These are phyloP conservation scores for Helostoma temminkii DNA, from an alignment of 2,797 vertebrate species.

Conservation along the genomic window DNA sequence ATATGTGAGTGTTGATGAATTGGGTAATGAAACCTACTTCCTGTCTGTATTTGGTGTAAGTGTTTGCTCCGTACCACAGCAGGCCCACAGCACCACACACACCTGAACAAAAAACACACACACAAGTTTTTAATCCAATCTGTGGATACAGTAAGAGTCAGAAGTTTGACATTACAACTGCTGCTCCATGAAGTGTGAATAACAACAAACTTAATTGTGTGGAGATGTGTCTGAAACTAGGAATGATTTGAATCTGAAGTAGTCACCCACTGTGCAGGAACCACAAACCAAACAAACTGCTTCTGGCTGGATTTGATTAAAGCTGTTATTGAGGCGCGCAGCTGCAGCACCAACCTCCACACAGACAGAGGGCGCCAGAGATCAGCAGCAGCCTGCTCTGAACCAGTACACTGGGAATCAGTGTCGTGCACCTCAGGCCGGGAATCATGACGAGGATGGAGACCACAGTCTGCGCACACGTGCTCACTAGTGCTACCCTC, in stretches of 20 bases:
- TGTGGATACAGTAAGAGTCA: slow-evolving; percentile 1
- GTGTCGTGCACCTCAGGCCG: slow-evolving; percentile 16
- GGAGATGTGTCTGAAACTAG: slow-evolving; percentile 41
- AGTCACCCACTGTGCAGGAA: slow-evolving; percentile 16
- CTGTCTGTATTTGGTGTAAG: slow-evolving; percentile 49
- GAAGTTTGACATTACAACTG: not conserved
- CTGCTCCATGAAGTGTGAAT: not conserved
- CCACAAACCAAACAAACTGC: slow-evolving; percentile 50
- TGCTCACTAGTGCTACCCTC: not conserved
- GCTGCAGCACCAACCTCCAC: slow-evolving; percentile 47
- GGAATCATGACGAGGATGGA: slow-evolving; percentile 31
- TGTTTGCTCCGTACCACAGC: not conserved
- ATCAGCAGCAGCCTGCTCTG: slow-evolving; percentile 31
- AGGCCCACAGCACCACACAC: slow-evolving; percentile 6
- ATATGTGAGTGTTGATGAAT: not conserved
- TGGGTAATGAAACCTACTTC: slow-evolving; percentile 45
- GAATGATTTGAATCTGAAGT: slow-evolving; percentile 63
- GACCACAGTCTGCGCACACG: too few relatives aligned
- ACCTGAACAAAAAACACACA: slow-evolving; percentile 7
- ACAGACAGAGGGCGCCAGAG: slow-evolving; percentile 60
- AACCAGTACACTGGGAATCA: not conserved
- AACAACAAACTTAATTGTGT: slow-evolving; percentile 18
- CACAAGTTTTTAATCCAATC: not conserved
- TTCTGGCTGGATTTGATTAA: slow-evolving; percentile 41
- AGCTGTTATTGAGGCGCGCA: not conserved